phyloP scores from a whole-genome alignment of 2,113 vertebrate species.

The Gymnocephalus cernua region DNA sequence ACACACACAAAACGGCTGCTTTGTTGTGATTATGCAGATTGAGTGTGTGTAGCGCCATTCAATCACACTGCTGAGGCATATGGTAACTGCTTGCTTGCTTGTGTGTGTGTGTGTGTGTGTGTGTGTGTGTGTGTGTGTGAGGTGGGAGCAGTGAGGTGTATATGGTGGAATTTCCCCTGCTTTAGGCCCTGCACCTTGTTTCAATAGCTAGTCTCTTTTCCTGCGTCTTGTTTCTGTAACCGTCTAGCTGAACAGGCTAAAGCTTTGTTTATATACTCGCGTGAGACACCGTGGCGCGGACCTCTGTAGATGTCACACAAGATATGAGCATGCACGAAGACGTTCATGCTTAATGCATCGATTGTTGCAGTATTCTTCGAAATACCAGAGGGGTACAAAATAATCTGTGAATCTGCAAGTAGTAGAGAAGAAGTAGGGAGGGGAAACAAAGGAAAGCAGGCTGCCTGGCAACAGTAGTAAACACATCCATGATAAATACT shows the following conservation, averaged over 20 bases:
- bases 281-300: no score
- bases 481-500: no score
- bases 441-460: no score
- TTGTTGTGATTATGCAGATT: constrained; percentile 76
- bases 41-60: constrained; percentile 35
- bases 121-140: constrained; percentile 22
- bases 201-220: constrained; percentile 28
- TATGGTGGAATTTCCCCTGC: constrained; percentile 64
- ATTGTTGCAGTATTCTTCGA: no score
- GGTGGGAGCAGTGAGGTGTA: constrained; percentile 39
- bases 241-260: not conserved
- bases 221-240: constrained; percentile 30
- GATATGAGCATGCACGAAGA: no score
- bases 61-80: constrained; percentile 55
- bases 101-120: constrained; percentile 12
- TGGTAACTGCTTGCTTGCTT: constrained; percentile 33
- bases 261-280: no score
- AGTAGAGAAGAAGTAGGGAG: no score
- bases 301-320: no score
- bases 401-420: no score
- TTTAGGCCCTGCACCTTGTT: constrained; percentile 43
- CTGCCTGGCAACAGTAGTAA: no score
- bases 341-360: no score
- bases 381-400: no score
- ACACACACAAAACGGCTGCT: constrained; percentile 50